Conservation (phyloP, 2,113 vertebrate species). For the Hydropotes inermis region DNA sequence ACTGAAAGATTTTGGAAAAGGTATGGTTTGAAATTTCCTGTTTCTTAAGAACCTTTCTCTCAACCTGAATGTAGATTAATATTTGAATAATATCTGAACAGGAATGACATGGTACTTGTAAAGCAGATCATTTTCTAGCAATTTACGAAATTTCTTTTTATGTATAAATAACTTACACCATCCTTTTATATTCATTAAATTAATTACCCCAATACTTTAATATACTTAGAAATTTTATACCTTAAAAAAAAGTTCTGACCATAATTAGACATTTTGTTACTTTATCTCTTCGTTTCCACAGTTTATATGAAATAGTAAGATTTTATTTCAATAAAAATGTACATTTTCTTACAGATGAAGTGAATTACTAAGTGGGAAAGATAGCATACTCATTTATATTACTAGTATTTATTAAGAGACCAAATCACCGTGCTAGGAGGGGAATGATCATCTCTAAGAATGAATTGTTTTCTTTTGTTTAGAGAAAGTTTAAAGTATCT, state of each 20-base stretch:
- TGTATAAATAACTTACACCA: not conserved
- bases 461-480: not conserved
- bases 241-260: not conserved
- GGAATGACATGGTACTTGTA: not conserved
- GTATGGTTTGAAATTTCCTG: not conserved
- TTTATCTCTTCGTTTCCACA: not conserved
- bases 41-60: not conserved
- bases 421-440: not conserved
- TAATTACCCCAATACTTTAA: not conserved
- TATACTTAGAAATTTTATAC: not conserved
- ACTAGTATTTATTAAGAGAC: not conserved
- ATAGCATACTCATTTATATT: not conserved
- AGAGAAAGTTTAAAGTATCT: not conserved
- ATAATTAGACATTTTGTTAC: not conserved
- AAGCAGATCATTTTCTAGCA: not conserved
- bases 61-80: not conserved
- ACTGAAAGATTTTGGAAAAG: not conserved
- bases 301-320: not conserved
- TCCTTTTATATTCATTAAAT: not conserved
- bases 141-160: not conserved
- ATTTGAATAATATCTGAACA: not conserved
- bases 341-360: not conserved
- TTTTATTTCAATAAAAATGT: slow-evolving; percentile 25
- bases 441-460: not conserved
- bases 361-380: not conserved